Base-by-base conservation (phyloP, 2,888 invertebrate genomes). In the Lasioglossum pauxillum region DNA sequence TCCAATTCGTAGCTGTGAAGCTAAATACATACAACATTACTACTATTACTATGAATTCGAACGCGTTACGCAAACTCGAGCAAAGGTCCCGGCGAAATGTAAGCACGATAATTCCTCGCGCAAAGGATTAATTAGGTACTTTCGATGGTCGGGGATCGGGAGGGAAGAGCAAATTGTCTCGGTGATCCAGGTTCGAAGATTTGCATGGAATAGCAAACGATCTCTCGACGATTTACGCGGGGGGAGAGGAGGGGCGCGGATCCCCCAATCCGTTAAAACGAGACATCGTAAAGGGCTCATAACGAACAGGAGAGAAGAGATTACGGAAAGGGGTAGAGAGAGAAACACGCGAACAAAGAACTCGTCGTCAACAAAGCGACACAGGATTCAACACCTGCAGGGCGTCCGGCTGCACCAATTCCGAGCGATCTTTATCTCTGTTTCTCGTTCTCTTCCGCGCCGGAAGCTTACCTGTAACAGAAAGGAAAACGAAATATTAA, bases 381-480 rank as follows among this genome's bases (percentile, higher is more conserved):
- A 53, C 27, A 57, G 79, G 46, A 83, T 75, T 77, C 76, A 80
- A 46, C 84, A 77, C 74, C 71, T 80, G 64, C 88, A 46, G 57
- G 57, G n/a, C 12, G 10, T 72, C 35, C 35, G 46, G 75, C 49
- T 53, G 27, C 76, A 19, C n/a, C 53, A 31, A 46, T 77, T n/a
- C 83, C 80, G 49, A 67, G 75, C 71, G 76, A 31, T 31, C 19
- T 77, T 72, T 82, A 12, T 64, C 46, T 69, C 80, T 79, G 76
- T 84, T n/a, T 10, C 83, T 84, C 38, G 57, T 46, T 57, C 16
- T 31, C 64, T 31, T 64, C 3, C 31, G 38, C 41, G 75, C 49
- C 57, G 83, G 83, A 81, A 85, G 89, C 87, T 90, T 88, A 90
- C 90, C 90, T 90, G 86, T 19, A 90, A 90, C 89, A 90, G 75